A percentile compares a stretch with the other conserved stretches of the same genome.
phyloP scores from a whole-genome alignment of 92 coral and sea anemone species.

The Isaurus tuberculatus region DNA sequence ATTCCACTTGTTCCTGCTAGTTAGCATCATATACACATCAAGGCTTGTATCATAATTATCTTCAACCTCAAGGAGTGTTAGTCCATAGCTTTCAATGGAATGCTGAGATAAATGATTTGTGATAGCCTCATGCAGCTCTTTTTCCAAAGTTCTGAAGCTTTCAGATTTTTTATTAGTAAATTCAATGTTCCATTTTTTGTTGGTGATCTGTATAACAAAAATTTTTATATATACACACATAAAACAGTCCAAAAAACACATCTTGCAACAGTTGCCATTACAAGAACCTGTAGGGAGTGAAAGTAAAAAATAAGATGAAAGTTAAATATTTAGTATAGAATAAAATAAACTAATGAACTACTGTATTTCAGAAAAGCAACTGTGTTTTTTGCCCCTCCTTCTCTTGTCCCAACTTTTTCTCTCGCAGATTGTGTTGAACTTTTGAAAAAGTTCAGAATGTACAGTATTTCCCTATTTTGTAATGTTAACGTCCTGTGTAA shows the following conservation, averaged over 20 bases:
- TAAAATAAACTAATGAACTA: too few species aligned
- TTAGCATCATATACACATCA: conserved; percentile 41
- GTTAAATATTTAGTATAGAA: too few species aligned
- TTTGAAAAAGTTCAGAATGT: too few species aligned
- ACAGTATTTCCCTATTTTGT: too few species aligned
- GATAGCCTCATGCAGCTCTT: conserved; percentile 39
- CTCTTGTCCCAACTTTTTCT: too few species aligned
- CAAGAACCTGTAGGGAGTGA: conserved; percentile 55
- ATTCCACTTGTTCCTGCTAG: conserved; percentile 36
- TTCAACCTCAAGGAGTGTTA: conserved; percentile 35
- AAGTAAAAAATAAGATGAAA: too few species aligned
- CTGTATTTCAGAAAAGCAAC: too few species aligned
- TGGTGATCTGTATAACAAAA: conserved; percentile 37
- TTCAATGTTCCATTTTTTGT: conserved; percentile 37
- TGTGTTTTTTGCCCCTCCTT: too few species aligned
- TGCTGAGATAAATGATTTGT: conserved; percentile 6
- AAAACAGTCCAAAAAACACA: conserved; percentile 61
- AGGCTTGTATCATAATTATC: background rate
- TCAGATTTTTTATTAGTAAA: conserved; percentile 28
- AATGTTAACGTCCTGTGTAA: too few species aligned
- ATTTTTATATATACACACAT: conserved; percentile 58
- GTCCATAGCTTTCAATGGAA: background rate
- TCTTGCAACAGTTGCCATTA: conserved; percentile 58
- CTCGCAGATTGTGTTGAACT: too few species aligned
- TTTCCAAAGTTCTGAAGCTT: conserved; percentile 28